Evolutionary conservation across 2,797 vertebrate genomes (phyloP), one percentile per base, ranked within the genome.

Genomic region (Tauraco hartlaubi): DNA sequence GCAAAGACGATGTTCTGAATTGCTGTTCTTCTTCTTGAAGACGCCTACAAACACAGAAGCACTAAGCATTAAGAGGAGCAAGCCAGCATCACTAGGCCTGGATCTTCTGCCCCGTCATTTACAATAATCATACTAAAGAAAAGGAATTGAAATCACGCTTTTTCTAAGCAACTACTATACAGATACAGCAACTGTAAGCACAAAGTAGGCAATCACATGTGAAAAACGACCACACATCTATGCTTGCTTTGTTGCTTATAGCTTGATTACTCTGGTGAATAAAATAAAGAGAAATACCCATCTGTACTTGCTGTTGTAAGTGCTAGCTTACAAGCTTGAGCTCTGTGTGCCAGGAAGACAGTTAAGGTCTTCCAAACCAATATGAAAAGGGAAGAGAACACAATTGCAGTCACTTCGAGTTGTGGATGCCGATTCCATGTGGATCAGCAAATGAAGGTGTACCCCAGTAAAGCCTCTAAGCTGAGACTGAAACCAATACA

Each of bases 21-120:
- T 99, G 99, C 97, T 99, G 98, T 74, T 99, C 99, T 95, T 99
- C 99, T 89, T 99, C 99, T 96, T 99, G 99, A 85, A 99, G 97
- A 90, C 99, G 99, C 98, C 99, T 99, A 79, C 1, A 91, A 67
- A 92, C 66, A 88, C 41, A 94, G 73, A 85, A 94, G 35, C 72
- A 93, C 15, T 44, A 11, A 3, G 5, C 16, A 73, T 97, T 92
- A 97, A 55, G 71, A 89, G 69, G 25, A 88, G 80, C 41, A 92
- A 88, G 69, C 13, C 61, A 44, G 21, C n/a, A 84, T n/a, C 73
- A 54, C 49, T 15, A 69, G 59, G 37, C 20, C 23, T 67, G 54
- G 13, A 68, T 46, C 29, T 81, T 44, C 49, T 92, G 29, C 39
- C 49, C 15, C 74, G 79, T 9, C 1, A 0, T 26, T 80, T 80